These are phyloP conservation scores for Lasioglossum figueresi DNA, from an alignment of 2,888 invertebrate species.

Conservation along the genomic window DNA sequence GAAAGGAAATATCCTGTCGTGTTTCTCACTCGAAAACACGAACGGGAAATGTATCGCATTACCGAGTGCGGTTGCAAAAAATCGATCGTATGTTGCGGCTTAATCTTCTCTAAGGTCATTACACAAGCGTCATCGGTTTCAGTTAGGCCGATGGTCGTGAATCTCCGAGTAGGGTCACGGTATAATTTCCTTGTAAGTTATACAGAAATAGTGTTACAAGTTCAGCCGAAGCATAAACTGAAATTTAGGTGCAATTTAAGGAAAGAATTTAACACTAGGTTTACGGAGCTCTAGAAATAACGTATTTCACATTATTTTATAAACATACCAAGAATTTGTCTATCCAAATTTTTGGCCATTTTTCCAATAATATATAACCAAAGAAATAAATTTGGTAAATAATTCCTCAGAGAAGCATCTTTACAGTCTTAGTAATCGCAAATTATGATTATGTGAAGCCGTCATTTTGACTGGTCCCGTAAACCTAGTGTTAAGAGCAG, in stretches of 20 bases:
- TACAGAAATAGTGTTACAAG: neutral
- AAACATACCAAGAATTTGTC: too few relatives aligned
- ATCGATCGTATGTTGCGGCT: slow-evolving; percentile 60
- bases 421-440: too few relatives aligned
- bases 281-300: too few relatives aligned
- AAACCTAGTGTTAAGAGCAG: too few relatives aligned
- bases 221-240: neutral
- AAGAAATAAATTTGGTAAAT: too few relatives aligned
- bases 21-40: neutral
- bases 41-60: slow-evolving; percentile 33
- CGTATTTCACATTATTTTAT: too few relatives aligned
- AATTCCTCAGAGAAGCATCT: too few relatives aligned
- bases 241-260: neutral
- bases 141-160: neutral
- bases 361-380: too few relatives aligned
- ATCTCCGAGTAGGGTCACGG: neutral
- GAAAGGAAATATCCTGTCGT: neutral
- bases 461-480: too few relatives aligned
- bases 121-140: slow-evolving; percentile 31
- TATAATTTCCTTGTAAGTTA: neutral
- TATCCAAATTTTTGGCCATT: too few relatives aligned
- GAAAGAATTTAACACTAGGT: too few relatives aligned
- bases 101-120: slow-evolving; percentile 66
- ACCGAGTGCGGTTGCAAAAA: slow-evolving; percentile 31
- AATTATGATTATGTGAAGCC: too few relatives aligned